A percentile compares a stretch with the other conserved stretches of the same genome.
Conservation (phyloP, 1,140 invertebrate species). For the Trichonephila clavipes region DNA sequence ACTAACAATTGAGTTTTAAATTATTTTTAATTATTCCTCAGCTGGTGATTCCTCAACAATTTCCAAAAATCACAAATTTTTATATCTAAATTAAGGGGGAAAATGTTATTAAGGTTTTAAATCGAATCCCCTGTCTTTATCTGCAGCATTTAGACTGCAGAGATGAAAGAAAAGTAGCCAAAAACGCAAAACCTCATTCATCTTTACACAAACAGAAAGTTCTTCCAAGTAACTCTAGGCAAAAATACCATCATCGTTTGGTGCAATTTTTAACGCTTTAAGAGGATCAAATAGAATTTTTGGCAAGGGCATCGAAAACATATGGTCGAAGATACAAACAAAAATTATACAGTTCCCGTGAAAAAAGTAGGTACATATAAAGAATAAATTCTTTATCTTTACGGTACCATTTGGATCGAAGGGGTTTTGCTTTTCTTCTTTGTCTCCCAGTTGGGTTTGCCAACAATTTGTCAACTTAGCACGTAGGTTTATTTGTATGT, state of each 20-base stretch:
- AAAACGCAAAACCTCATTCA: background rate
- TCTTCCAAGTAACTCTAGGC: background rate
- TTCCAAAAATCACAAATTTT: too few species aligned
- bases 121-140: background rate
- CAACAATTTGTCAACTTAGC: conserved; percentile 37
- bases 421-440: background rate
- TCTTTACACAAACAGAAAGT: conserved; percentile 10
- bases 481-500: background rate
- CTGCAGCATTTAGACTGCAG: background rate
- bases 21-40: too few species aligned
- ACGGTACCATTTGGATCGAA: background rate
- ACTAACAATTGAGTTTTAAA: too few species aligned
- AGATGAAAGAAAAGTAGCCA: background rate
- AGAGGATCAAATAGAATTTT: conserved; percentile 19
- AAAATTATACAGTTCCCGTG: conserved; percentile 27
- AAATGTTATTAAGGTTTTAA: too few species aligned
- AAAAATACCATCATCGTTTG: background rate
- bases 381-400: conserved; percentile 28
- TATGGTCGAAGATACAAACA: background rate
- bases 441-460: background rate
- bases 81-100: too few species aligned
- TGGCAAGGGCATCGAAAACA: conserved; percentile 10
- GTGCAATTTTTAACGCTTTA: background rate
- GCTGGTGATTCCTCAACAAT: too few species aligned
- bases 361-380: conserved; percentile 22